phyloP scores from a whole-genome alignment of 2,888 invertebrate species.

The Acrobeloides nanus region DNA sequence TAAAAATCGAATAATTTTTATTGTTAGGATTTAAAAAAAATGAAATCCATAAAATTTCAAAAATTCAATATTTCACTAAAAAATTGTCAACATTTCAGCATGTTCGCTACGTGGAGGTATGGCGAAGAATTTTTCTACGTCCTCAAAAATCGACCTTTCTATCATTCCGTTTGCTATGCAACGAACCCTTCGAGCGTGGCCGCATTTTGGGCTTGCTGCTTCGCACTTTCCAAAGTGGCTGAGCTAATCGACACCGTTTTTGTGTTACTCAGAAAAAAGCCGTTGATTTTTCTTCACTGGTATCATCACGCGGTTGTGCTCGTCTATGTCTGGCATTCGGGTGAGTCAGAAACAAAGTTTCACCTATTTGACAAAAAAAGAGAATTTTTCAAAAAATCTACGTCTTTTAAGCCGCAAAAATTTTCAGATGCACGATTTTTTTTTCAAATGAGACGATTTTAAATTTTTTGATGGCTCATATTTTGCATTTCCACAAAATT shows the following conservation, averaged over 20 bases:
- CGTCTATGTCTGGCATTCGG: constrained; percentile 72
- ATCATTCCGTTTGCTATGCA: constrained; percentile 22
- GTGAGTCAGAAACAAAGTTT: constrained; percentile 19
- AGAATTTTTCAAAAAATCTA: background rate
- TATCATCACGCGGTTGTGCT: constrained; percentile 91
- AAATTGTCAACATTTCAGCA: no score
- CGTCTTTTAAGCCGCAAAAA: background rate
- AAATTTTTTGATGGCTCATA: no score
- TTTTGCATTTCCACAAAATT: background rate
- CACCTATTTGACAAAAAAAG: background rate
- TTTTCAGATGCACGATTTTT: background rate
- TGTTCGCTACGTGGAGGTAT: constrained; percentile 5
- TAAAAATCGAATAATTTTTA: no score
- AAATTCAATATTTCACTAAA: no score
- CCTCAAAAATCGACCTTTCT: constrained; percentile 8
- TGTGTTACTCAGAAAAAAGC: constrained; percentile 62
- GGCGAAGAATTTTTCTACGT: constrained; percentile 22
- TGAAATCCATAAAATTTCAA: no score
- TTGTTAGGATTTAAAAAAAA: no score
- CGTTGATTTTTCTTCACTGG: constrained; percentile 63
- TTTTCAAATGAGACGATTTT: no score
- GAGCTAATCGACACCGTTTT: constrained; percentile 75
- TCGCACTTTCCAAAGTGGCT: constrained; percentile 37
- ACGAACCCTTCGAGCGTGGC: constrained; percentile 26
- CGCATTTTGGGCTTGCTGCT: constrained; percentile 51